phyloP scores from a whole-genome alignment of 2,797 vertebrate species.

The Hemitrygon akajei region DNA sequence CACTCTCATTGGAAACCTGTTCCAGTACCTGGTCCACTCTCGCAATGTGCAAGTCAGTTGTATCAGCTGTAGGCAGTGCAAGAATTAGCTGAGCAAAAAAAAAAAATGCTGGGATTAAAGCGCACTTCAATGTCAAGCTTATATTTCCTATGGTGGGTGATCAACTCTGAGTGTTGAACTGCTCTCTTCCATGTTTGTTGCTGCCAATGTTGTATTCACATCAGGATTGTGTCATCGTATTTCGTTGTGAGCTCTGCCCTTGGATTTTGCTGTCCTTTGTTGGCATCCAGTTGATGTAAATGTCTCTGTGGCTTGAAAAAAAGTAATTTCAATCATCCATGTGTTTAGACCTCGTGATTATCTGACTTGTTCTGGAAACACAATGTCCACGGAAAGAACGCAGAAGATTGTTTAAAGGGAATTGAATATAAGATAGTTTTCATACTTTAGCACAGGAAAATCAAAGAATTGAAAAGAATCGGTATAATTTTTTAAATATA shows the following conservation, averaged over 20 bases:
- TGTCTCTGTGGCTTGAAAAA: conserved; percentile 7
- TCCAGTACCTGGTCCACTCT: background rate
- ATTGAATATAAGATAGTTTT: no score
- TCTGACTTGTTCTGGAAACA: background rate
- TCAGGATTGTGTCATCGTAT: background rate
- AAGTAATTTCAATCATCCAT: background rate
- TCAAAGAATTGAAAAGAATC: background rate
- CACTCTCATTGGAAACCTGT: no score
- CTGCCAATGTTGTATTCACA: background rate
- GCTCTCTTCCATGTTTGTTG: background rate
- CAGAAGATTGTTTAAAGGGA: background rate
- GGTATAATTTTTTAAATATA: background rate
- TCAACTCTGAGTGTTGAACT: no score
- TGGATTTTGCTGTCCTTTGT: background rate
- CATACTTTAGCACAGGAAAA: no score
- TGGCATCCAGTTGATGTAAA: conserved; percentile 19
- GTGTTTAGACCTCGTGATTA: background rate
- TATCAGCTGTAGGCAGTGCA: background rate
- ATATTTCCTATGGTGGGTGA: no score
- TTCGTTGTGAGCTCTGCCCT: background rate
- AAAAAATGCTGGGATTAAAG: no score
- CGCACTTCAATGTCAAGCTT: background rate
- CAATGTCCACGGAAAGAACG: no score
- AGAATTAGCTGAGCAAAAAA: background rate
- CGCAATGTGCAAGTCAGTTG: background rate